Base-by-base conservation (phyloP, 2,888 invertebrate genomes). In the Tiphia femorata region DNA sequence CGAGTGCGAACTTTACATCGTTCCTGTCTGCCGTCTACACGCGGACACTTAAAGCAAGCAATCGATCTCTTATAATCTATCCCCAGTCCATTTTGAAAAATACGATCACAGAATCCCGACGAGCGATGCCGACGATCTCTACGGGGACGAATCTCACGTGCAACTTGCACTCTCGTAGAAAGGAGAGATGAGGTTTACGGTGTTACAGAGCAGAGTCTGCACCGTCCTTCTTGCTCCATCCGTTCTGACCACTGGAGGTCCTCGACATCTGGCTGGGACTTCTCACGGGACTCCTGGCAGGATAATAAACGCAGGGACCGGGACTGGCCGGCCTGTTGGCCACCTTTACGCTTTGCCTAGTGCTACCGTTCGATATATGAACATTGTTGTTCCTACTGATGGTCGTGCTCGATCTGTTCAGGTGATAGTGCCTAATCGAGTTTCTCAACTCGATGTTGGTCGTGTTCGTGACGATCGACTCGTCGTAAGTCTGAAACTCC, bases 401-500 rank as follows among this genome's bases (percentile, higher is more conserved):
- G 25, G 77, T 82, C 4, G 85, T 85, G 58, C 80, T 88, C 59
- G 88, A 87, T 1, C 89, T 83, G 21, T 88, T 72, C 74, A 89
- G 60, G 43, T 82, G 79, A 49, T 73, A 75, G 7, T 79, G 79
- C 77, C 92, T 86, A 82, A 93, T 80, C 77, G 92, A 90, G 81
- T 90, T 86, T 77, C 90, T 88, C 41, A 87, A 84, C 76, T 93
- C 94, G 57, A 92, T 91, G 64, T 85, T 84, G 21, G 78, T 82
- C 64, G 70, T 78, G 83, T 91, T 92, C 58, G 94, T 93, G 65
- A 92, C 90, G 78, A 92, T 89, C 76, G 93, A 93, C 83, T 94
- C 94, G 80, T 94, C 94, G 80, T 93, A 92, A 56, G 92, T 92
- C 82, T 89, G 84, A 76, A 88, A 79, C 85, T 93, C 89, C 72